Evolutionary conservation across 2,888 invertebrate genomes (phyloP), one percentile per base, ranked within the genome.

Genomic region (Omphaloscelis lunosa): DNA sequence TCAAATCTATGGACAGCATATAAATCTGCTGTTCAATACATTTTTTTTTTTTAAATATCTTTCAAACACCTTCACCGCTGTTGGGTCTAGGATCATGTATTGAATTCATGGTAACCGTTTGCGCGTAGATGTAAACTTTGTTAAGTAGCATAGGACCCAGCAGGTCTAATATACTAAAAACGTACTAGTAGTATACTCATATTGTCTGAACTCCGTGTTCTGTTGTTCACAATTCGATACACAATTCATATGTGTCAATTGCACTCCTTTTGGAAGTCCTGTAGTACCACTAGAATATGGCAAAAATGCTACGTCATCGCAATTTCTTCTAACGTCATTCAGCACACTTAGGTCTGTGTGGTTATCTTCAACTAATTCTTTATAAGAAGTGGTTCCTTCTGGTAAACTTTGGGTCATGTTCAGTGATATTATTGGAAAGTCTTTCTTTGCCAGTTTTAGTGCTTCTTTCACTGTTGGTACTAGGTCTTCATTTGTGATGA

Each of bases 201-300:
- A 91, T 39, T 91, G 89, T 74, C 89, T 91, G 0, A 92, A 62
- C 69, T 93, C 93, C 2, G 91, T 88, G 79, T 92, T 92, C 69
- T 95, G 95, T 67, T 96, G 96, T 76, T 91, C 87, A 85, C 90
- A 91, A 88, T 97, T 97, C 0, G 97, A 90, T 2, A 97, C 91
- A 7, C 97, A 75, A 92, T 97, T 97, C 62, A 86, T 92, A 93
- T 98, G 97, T 0, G 97, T 97, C 2, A 98, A 91, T 89, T 97
- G 96, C 0, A 98, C 98, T 11, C 98, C 98, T 95, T 98, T 98
- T 0, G 98, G 98, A 39, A 98, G 85, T 0, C 99, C 99, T 0
- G 98, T 99, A 0, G 99, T 99, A 7, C 98, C 98, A 91, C 98
- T 98, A 7, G 98, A 99, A 95, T 98, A 99, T 0, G 98, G 98